Evolutionary conservation across 2,888 invertebrate genomes (phyloP).

Genomic region (Globia sparganii): DNA sequence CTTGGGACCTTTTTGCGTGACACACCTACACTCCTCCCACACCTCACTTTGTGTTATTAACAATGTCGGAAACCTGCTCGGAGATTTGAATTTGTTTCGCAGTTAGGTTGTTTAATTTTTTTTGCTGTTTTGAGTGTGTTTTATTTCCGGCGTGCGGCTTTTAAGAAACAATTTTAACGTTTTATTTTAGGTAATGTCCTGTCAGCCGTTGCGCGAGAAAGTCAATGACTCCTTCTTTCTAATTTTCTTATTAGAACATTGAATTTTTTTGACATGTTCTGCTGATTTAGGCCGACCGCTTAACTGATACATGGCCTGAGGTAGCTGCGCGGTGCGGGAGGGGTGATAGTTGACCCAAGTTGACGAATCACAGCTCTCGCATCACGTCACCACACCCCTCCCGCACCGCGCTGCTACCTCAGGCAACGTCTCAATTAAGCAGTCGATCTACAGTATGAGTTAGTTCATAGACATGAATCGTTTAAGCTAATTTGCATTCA

Average conservation of each 20-base stretch:
- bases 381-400: too few relatives aligned
- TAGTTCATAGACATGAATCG: not conserved
- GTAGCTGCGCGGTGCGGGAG: too few relatives aligned
- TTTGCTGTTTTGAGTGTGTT: conserved; percentile 31
- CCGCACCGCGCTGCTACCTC: too few relatives aligned
- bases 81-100: conserved; percentile 70
- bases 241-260: not conserved
- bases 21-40: conserved; percentile 70
- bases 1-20: conserved; percentile 75
- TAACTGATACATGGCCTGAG: too few relatives aligned
- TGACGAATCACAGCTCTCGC: too few relatives aligned
- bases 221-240: not conserved
- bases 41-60: conserved; percentile 71
- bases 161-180: conserved; percentile 9
- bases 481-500: too few relatives aligned
- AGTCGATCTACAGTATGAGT: too few relatives aligned
- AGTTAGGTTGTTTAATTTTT: conserved; percentile 56
- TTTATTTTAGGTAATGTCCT: not conserved
- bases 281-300: too few relatives aligned
- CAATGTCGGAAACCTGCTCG: conserved; percentile 74
- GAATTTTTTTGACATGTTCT: not conserved
- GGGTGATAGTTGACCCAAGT: too few relatives aligned
- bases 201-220: not conserved
- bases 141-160: conserved; percentile 59
- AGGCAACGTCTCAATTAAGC: too few relatives aligned